Base-by-base conservation (phyloP, 2,113 vertebrate species). In the Eulacestoma nigropectus region DNA sequence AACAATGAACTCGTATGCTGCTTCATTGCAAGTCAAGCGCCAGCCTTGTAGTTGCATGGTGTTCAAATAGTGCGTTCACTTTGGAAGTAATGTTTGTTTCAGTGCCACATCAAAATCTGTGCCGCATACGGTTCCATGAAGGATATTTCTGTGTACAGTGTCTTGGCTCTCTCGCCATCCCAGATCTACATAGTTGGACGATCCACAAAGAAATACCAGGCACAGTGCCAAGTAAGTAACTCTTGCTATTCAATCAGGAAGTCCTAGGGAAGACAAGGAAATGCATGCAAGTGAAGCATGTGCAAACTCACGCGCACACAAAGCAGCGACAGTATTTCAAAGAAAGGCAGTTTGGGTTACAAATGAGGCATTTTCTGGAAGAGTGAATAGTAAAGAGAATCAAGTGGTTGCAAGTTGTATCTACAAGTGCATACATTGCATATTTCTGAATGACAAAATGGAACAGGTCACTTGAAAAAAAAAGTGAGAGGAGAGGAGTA, bases 41-140 rank as follows among this genome's bases (percentile, higher is more conserved):
- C 72, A 65, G 57, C 63, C 50, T 79, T 73, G 70, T 90, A 84
- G 55, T 33, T 84, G 65, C 35, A 2, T 41, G 13, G 32, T 91
- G n/a, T 93, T 87, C 27, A 37, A 37, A 23, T 23, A 79, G 64
- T 35, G 35, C 1, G 0, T 70, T 93, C 84, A 93, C 88, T 91
- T 73, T 88, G 84, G 50, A 93, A 94, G 85, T 90, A 78, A 92
- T 91, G 23, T 96, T 92, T 96, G 70, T 97, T 95, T 72, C 98
- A 99, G 99, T 99, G 99, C 97, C 99, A 99, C 98, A 99, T 99
- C 97, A 99, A 99, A 97, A 99, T 99, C 98, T 99, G 98, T 72
- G 99, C 99, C 0, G 99, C 99, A 23, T 99, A 99, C 0, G 99
- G 99, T 83, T 99, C 99, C 93, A 99, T 99, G 96, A 99, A 99